Base-by-base conservation (phyloP, 1,140 invertebrate species). In the Bombus polaris region DNA sequence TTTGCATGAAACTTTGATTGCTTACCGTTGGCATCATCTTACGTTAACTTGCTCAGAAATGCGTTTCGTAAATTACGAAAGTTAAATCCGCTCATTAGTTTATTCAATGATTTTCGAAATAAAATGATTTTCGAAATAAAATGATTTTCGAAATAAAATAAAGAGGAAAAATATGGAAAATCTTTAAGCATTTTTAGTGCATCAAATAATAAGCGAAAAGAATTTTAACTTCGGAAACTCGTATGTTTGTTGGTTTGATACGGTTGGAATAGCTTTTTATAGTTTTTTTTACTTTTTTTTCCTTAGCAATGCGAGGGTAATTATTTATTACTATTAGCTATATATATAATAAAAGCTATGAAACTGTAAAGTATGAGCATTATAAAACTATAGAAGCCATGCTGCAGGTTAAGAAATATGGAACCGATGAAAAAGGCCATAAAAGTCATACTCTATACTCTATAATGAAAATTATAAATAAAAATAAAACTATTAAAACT, bases 1-100 rank as follows among this genome's bases (percentile, higher is more conserved):
- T 83, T 77, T 77, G 12, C 74, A 83, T 83, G 81, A 83, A 77
- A 83, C 65, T 83, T 83, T 62, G 59, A 62, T 62, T 77, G 28
- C 47, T 53, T 53, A 53, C 18, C 18, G 47, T 53, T 22, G 47
- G 18, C 81, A 78, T 83, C 74, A 70, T 83, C 47, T 53, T 77
- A 65, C 81, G n/a, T 57, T 75, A 70, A 37, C 15, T 10, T 35
- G 32, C 22, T 39, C 28, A 35, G 47, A 35, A 59, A 81, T 53
- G 35, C 44, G 25, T 83, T 66, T 57, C 73, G 65, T 32, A 77
- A 57, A 70, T 37, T 70, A 35, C 57, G 25, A 47, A 75, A 75
- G 39, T 82, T 65, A 62, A 62, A n/a, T 53, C 3, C 3, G 8
- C 5, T 8, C n/a, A 15, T 66, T 66, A 12, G 15, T 32, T 66